Evolutionary conservation across 2,797 vertebrate species (phyloP).

Genomic region (Ceryle rudis): DNA sequence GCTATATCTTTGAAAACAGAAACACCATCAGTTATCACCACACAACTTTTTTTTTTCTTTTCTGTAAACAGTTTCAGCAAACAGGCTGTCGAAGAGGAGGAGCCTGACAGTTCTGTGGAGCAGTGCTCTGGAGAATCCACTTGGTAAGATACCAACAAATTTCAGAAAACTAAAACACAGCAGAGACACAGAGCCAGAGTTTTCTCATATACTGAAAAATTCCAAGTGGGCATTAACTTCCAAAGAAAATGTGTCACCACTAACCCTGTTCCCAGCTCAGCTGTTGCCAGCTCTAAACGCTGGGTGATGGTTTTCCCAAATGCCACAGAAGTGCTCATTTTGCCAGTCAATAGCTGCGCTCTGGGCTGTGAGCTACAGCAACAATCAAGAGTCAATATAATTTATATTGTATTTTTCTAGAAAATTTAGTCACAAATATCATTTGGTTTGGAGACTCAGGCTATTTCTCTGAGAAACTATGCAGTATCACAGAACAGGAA

Average conservation of each 20-base stretch:
- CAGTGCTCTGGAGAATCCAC: background rate
- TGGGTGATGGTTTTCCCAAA: background rate
- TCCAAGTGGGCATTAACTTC: constrained; percentile 13
- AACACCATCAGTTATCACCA: background rate
- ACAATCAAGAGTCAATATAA: background rate
- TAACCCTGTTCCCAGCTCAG: background rate
- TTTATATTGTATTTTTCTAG: fast-evolving
- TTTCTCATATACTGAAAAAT: background rate
- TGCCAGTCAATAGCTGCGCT: background rate
- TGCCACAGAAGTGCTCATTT: background rate
- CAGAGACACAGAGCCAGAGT: background rate
- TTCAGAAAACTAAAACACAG: background rate
- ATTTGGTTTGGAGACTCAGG: background rate
- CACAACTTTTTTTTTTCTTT: background rate
- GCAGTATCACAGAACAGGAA: background rate
- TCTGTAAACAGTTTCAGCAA: constrained; percentile 14
- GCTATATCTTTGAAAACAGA: background rate
- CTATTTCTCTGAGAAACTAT: background rate
- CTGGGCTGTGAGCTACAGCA: background rate
- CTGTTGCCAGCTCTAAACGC: background rate
- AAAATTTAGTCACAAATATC: background rate
- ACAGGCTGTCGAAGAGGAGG: background rate
- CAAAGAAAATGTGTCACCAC: background rate
- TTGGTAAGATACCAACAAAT: background rate
- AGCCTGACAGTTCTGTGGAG: background rate